Base-by-base conservation (phyloP, 53 echinoderm and acorn worm species). In the Zoroaster sp. region DNA sequence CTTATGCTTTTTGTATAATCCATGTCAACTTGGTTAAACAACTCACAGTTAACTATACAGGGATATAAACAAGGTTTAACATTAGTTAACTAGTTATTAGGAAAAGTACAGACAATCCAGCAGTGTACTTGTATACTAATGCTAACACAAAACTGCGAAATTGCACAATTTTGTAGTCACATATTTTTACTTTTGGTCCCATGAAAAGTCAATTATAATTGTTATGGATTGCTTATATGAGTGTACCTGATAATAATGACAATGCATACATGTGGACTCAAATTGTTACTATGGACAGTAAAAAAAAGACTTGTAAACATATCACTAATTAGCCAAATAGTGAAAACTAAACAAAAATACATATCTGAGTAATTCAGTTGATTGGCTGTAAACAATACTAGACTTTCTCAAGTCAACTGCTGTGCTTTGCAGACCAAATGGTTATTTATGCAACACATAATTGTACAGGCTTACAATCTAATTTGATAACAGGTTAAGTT, bases 161-260 rank as follows among this genome's bases (percentile, higher is more conserved):
- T 47, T 85, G 69, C 85, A 85, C 85, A 85, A 35, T 14, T 71
- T 49, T 63, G 7, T 85, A 47, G 40, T 67, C 33, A 85, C 69
- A 85, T 85, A 85, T 66, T 70, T 52, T 85, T 47, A 28, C 35
- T 17, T 85, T 85, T 85, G 85, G 85, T 85, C 85, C 85, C 85
- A 49, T 37, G 34, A 69, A 47, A 85, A 43, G 85, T 33, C 34
- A 67, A 82, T 41, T 66, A 82, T 20, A 82, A 12, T 38, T 70
- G 35, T 30, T 15, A n/a, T 70, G 85, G 51, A 85, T 85, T 85
- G 85, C 85, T 85, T 85, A 40, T 85, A 40, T 47, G 69, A 69
- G 42, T 47, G 30, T 68, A 85, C 85, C 85, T 85, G 85, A 85
- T 55, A 35, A 79, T 30, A 36, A 46, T 34, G 4, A 23, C 44